Base-by-base conservation (phyloP, 2,797 vertebrate genomes). In the Anableps anableps region DNA sequence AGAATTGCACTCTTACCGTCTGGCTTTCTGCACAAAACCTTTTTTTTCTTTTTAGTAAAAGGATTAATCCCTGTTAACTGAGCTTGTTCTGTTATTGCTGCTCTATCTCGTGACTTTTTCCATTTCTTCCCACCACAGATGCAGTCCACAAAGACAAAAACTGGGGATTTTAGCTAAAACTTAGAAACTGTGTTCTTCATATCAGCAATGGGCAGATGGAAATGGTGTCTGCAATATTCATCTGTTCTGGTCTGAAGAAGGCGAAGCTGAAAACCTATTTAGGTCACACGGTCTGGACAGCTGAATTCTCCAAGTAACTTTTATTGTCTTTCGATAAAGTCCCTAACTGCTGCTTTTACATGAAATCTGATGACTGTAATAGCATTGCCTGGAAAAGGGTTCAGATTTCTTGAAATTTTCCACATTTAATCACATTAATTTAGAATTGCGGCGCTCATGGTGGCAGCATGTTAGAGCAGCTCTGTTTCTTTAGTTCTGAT, bases 271-370 rank as follows among this genome's bases (percentile, higher is more conserved):
- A 41, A 34, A 38, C 6, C 70, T 72, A 19, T 47, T 48, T 34
- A 3, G 23, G 21, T 14, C 1, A 3, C 9, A 50, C 0, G 43
- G 4, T 2, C 1, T n/a, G 9, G 17, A 9, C 10, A 9, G 58
- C 75, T 36, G 36, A n/a, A 68, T 13, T 50, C 43, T 4, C 7
- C 5, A 45, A 10, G 16, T 13, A 16, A 9, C 72, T 41, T 58
- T 21, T 14, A 16, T 9, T 29, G 3, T 43, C 14, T 9, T 2
- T 16, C 48, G 17, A 41, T 23, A 11, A n/a, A n/a, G n/a, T n/a
- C n/a, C n/a, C n/a, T n/a, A n/a, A n/a, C n/a, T n/a, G n/a, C n/a
- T n/a, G n/a, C n/a, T n/a, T n/a, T 14, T 9, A 23, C 23, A 50
- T 50, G 48, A 50, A 53, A 5, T 17, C 2, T 21, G 50, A 51